Percentiles rank a stretch among this genome's conserved stretches.
These are phyloP conservation scores for Stichopus horrens DNA, from an alignment of 53 echinoderm and acorn worm genomes.

Conservation along the genomic window DNA sequence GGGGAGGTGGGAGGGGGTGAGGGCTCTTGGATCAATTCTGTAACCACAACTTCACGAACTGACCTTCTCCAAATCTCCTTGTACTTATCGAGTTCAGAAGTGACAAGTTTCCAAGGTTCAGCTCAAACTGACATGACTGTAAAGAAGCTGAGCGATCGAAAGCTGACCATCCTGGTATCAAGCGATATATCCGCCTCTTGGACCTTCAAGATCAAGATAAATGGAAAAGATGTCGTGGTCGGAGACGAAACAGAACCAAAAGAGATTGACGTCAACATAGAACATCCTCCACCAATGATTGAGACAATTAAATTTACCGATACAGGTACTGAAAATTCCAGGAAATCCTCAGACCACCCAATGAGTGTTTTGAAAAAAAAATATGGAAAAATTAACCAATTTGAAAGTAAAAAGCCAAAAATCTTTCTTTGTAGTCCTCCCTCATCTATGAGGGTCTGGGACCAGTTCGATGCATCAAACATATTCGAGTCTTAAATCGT, in stretches of 20 bases:
- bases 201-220: neutral
- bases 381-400: too few relatives aligned
- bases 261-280: neutral
- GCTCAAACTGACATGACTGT: neutral
- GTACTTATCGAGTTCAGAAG: neutral
- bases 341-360: too few relatives aligned
- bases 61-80: too few relatives aligned
- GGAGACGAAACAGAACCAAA: neutral
- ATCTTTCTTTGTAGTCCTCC: too few relatives aligned
- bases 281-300: neutral
- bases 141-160: neutral
- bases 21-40: too few relatives aligned
- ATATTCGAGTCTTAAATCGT: too few relatives aligned
- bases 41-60: too few relatives aligned
- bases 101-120: neutral
- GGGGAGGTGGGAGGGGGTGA: too few relatives aligned
- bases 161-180: neutral
- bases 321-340: neutral
- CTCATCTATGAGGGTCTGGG: too few relatives aligned
- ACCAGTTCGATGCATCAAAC: too few relatives aligned
- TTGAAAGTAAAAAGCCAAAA: too few relatives aligned
- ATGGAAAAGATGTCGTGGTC: neutral
- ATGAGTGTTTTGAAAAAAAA: too few relatives aligned
- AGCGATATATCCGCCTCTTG: constrained; percentile 15
- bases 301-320: neutral